Base-by-base conservation (phyloP, 2,797 vertebrate species). In the Enteromius paludinosus region DNA sequence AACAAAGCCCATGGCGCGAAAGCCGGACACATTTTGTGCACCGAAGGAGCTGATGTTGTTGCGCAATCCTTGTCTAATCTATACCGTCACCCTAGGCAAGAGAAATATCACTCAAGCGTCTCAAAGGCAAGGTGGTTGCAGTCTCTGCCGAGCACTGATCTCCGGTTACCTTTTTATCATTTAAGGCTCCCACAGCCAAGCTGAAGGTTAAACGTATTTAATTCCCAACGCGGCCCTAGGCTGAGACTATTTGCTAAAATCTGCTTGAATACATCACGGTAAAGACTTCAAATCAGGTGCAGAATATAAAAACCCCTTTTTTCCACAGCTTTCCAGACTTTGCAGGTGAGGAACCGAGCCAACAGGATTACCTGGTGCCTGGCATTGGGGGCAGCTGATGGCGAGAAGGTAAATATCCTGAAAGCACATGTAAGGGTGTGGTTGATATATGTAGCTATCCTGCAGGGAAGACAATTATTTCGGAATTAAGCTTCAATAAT, bases 131-230 rank as follows among this genome's bases (percentile, higher is more conserved):
- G 64, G 72, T 65, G 33, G 56, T 41, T 78, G 52, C 54, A 25
- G 61, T 68, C 83, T 65, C 54, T 28, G 54, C 54, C 10, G 33
- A 66, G 68, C 62, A 28, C 15, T 64, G 82, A 54, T 84, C 89
- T 86, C 11, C 76, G 79, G 83, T 90, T 84, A 89, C 82, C 84
- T 86, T 61, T 85, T 87, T 71, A 85, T 84, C 78, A 84, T 83
- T 75, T 82, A 78, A 77, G 64, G 83, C 64, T 84, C 73, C 78
- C 80, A 85, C 78, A 64, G 84, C 87, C 89, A 54, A 87, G 81
- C 88, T 73, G 80, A 90, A 90, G 88, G 87, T 88, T 85, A 87
- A 84, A 73, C 78, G 82, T 76, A 84, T 90, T 88, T 88, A 76
- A 89, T 82, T 87, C 72, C 83, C 78, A 78, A 65, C 71, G 56